Evolutionary conservation across 2,113 vertebrate species (phyloP).

Genomic region (Anarrhichthys ocellatus): DNA sequence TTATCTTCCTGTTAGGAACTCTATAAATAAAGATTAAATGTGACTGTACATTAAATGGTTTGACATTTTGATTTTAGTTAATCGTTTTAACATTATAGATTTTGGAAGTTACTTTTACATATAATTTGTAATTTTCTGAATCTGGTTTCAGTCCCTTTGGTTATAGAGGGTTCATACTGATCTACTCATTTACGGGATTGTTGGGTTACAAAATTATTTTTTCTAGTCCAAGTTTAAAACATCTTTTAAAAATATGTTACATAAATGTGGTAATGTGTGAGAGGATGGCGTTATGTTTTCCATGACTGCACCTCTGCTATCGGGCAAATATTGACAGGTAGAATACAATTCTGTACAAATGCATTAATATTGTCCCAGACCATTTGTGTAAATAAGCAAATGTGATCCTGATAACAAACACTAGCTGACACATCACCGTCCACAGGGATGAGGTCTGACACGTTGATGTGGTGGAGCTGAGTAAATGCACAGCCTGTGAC

Average conservation of each 20-base stretch:
- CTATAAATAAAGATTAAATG: slow-evolving; percentile 34
- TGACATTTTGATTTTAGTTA: neutral
- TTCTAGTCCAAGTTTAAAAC: neutral
- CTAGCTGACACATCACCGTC: neutral
- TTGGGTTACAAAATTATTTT: neutral
- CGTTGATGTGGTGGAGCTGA: neutral
- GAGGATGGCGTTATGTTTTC: neutral
- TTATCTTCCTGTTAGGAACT: neutral
- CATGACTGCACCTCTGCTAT: neutral
- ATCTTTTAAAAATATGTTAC: neutral
- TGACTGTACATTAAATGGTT: neutral
- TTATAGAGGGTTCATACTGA: neutral
- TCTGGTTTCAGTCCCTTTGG: neutral
- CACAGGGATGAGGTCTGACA: neutral
- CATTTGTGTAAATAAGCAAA: slow-evolving; percentile 7
- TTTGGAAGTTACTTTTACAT: neutral
- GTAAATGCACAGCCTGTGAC: neutral
- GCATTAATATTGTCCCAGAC: neutral
- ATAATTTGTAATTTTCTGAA: neutral
- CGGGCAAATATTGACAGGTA: slow-evolving; percentile 37
- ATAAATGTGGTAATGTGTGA: neutral
- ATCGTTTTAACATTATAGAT: neutral
- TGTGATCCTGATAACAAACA: slow-evolving; percentile 13
- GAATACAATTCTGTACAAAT: slow-evolving; percentile 6
- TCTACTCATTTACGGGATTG: neutral